phyloP scores from a whole-genome alignment of 2,113 vertebrate species.

The Ibidorhyncha struthersii region DNA sequence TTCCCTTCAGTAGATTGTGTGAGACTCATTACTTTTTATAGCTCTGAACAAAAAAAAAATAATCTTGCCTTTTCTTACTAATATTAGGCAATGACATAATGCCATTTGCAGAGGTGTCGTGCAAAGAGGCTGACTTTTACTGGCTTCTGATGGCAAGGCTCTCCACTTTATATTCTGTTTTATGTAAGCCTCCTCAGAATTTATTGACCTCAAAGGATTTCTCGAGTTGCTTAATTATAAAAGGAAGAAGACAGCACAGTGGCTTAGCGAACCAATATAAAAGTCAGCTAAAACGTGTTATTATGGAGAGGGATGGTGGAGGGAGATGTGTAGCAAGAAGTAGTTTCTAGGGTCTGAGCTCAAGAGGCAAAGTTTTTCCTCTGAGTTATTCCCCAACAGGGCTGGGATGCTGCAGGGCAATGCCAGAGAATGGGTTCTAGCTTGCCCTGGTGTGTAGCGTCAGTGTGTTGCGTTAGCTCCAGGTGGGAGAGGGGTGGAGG shows the following conservation, averaged over 20 bases:
- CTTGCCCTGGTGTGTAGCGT: neutral
- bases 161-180: slow-evolving; percentile 80
- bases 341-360: neutral
- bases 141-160: slow-evolving; percentile 80
- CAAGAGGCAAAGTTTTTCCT: neutral
- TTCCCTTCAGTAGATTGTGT: slow-evolving; percentile 77
- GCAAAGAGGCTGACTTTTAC: slow-evolving; percentile 82
- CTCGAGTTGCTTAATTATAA: slow-evolving; percentile 79
- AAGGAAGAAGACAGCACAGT: slow-evolving; percentile 74
- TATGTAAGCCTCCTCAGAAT: slow-evolving; percentile 78
- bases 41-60: slow-evolving; percentile 72
- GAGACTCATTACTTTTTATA: slow-evolving; percentile 82
- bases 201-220: slow-evolving; percentile 79
- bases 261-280: slow-evolving; percentile 50
- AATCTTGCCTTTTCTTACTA: slow-evolving; percentile 78
- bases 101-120: slow-evolving; percentile 80
- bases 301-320: neutral
- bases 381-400: neutral
- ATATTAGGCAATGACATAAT: slow-evolving; percentile 84
- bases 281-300: slow-evolving; percentile 58
- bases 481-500: neutral
- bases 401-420: neutral
- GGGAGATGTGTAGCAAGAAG: neutral
- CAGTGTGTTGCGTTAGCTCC: neutral
- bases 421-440: neutral